These are phyloP conservation scores for Zonitis immaculata DNA, from an alignment of 2,888 invertebrate genomes.

Conservation along the genomic window DNA sequence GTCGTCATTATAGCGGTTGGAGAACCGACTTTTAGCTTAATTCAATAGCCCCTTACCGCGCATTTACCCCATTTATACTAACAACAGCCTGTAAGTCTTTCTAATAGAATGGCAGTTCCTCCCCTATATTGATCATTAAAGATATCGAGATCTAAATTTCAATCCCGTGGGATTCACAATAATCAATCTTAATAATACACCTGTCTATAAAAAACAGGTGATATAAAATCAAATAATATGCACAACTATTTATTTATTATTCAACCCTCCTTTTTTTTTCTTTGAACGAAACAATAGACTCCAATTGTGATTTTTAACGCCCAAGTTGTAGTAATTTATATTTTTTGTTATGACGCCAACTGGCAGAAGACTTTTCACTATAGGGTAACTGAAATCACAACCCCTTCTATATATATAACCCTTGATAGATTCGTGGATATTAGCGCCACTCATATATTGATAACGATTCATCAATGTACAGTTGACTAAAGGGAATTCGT, in stretches of 20 bases:
- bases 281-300: conserved; percentile 22
- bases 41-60: conserved; percentile 21
- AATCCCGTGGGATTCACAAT: background rate
- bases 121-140: conserved; percentile 25
- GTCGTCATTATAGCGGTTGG: conserved; percentile 26
- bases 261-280: background rate
- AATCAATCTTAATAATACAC: background rate
- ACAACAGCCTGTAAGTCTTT: conserved; percentile 12
- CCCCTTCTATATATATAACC: conserved; percentile 21
- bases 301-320: conserved; percentile 29
- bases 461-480: conserved; percentile 27
- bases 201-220: background rate
- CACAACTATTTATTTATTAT: background rate
- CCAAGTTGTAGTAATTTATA: conserved; percentile 38
- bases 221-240: background rate
- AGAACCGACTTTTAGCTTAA: conserved; percentile 21
- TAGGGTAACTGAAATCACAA: conserved; percentile 27
- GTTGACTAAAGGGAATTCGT: conserved; percentile 16
- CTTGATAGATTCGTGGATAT: conserved; percentile 13
- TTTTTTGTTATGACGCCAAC: conserved; percentile 42
- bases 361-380: conserved; percentile 36
- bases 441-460: conserved; percentile 26
- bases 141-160: conserved; percentile 17
- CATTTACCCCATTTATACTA: conserved; percentile 9
- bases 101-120: conserved; percentile 5